phyloP scores from a whole-genome alignment of 2,113 vertebrate genomes.

The Hippocampus barbouri region DNA sequence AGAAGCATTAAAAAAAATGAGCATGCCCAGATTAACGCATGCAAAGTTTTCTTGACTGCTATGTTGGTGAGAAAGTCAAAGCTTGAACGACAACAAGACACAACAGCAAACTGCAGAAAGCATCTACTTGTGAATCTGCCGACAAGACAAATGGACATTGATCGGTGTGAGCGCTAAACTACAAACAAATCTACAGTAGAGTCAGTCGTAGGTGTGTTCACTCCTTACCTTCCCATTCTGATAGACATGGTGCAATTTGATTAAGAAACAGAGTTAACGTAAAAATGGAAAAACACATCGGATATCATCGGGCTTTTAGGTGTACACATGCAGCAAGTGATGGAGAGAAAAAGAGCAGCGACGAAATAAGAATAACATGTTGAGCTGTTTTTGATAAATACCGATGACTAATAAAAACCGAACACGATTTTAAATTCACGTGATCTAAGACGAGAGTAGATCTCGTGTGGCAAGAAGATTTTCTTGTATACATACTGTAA shows the following conservation, averaged over 20 bases:
- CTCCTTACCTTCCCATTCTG: slow-evolving; percentile 81
- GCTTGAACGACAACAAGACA: slow-evolving; percentile 3
- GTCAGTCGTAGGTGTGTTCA: slow-evolving; percentile 27
- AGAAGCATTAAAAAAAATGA: slow-evolving; percentile 21
- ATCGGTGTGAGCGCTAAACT: slow-evolving; percentile 28
- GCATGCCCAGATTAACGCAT: slow-evolving; percentile 32
- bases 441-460: slow-evolving; percentile 2
- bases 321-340: slow-evolving; percentile 35
- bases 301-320: slow-evolving; percentile 23
- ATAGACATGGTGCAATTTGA: slow-evolving; percentile 74
- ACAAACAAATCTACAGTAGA: slow-evolving; percentile 35
- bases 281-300: slow-evolving; percentile 53
- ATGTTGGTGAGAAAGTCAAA: slow-evolving; percentile 22
- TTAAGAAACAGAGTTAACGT: slow-evolving; percentile 75
- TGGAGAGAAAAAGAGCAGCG: slow-evolving; percentile 25
- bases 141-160: slow-evolving; percentile 32
- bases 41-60: slow-evolving; percentile 20
- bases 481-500: not conserved
- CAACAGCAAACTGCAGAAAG: slow-evolving; percentile 30
- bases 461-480: not conserved
- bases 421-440: not conserved
- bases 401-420: not conserved
- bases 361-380: slow-evolving; percentile 5
- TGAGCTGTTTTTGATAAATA: not conserved
- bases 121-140: slow-evolving; percentile 38